Conservation (phyloP, 2,888 invertebrate species). For the Idaea aversata region DNA sequence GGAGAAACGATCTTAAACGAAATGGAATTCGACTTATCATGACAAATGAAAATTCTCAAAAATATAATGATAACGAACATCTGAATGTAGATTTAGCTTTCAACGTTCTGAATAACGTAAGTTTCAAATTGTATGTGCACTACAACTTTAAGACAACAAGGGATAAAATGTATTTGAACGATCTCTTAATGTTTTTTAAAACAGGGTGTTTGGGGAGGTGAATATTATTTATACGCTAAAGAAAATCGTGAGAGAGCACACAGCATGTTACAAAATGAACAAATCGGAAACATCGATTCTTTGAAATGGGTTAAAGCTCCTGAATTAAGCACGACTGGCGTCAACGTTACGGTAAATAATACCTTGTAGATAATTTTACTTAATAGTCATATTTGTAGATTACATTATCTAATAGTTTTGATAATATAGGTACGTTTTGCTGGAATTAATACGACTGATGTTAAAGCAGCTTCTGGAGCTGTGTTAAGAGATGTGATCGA, state of each 20-base stretch:
- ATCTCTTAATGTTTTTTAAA: background rate
- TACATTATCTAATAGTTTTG: background rate
- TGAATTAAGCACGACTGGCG: conserved; percentile 11
- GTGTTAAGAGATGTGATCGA: conserved; percentile 4
- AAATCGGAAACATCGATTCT: conserved; percentile 31
- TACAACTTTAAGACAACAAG: background rate
- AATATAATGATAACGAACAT: conserved; percentile 11
- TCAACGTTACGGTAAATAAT: conserved; percentile 28
- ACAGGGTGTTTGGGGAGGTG: conserved; percentile 35
- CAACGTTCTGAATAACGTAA: conserved; percentile 31
- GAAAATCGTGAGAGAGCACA: conserved; percentile 4
- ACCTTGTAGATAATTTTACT: background rate
- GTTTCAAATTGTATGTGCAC: conserved; percentile 10
- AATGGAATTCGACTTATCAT: conserved; percentile 31
- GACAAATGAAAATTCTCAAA: conserved; percentile 17
- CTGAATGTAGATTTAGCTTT: conserved; percentile 27
- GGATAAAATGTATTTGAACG: background rate
- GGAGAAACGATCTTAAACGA: conserved; percentile 30
- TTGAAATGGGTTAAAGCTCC: conserved; percentile 31
- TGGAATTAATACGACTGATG: conserved; percentile 21
- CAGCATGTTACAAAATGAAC: conserved; percentile 18
- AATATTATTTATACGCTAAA: conserved; percentile 27
- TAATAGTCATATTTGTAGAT: background rate
- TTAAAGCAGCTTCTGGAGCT: conserved; percentile 27
- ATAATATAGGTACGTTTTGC: conserved; percentile 33